Evolutionary conservation across 2,888 invertebrate genomes (phyloP).

Genomic region (Acleris emargana): DNA sequence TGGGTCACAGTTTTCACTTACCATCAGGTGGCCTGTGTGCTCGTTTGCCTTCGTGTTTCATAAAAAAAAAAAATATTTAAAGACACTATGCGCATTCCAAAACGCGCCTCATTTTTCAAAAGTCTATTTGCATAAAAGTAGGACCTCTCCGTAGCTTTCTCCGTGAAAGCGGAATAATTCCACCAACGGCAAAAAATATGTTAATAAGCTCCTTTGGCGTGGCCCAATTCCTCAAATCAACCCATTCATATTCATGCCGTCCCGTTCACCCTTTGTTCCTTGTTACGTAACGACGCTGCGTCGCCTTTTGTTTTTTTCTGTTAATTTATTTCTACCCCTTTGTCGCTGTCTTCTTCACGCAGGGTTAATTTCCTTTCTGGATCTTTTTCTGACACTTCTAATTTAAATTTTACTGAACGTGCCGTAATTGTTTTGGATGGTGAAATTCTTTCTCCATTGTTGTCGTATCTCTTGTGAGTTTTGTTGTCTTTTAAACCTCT

Average conservation of each 20-base stretch:
- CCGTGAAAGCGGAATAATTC: conserved; percentile 42
- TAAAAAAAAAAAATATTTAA: no score
- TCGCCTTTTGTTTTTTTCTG: conserved; percentile 61
- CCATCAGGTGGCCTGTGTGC: no score
- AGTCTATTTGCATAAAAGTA: conserved; percentile 36
- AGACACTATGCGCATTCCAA: not conserved
- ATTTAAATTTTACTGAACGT: conserved; percentile 6
- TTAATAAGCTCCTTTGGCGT: conserved; percentile 49
- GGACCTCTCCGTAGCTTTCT: conserved; percentile 35
- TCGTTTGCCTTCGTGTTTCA: no score
- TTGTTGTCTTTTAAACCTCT: no score
- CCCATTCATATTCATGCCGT: conserved; percentile 78
- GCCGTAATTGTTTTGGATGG: not conserved
- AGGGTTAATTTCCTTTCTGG: conserved; percentile 23
- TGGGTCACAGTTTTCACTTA: no score
- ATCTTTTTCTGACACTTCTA: conserved; percentile 2
- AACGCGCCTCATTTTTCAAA: not conserved
- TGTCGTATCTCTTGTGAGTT: no score
- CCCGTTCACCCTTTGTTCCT: conserved; percentile 70
- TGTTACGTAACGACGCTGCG: conserved; percentile 22
- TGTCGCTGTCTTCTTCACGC: conserved; percentile 10
- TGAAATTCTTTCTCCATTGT: not conserved
- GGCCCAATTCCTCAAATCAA: conserved; percentile 72
- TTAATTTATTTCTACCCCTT: conserved; percentile 50
- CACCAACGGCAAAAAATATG: conserved; percentile 45